phyloP scores from a whole-genome alignment of 2,797 vertebrate species.

The Sebastes vulpes region DNA sequence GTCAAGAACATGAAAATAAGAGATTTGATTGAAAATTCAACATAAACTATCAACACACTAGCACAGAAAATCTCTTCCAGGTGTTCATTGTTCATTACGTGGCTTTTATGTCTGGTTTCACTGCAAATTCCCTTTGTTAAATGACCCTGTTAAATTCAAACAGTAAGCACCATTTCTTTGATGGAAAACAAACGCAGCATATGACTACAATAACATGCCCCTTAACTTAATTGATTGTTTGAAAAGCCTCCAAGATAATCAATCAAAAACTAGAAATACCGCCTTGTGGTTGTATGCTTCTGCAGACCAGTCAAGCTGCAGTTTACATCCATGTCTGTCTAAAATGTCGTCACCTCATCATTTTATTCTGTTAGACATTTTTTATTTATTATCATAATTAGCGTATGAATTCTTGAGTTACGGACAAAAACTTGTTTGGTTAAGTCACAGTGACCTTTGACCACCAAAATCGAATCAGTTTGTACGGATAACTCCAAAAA shows the following conservation, averaged over 20 bases:
- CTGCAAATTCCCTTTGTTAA: not conserved
- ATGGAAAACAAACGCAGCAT: not conserved
- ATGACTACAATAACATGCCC: not conserved
- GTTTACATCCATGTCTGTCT: too few species aligned
- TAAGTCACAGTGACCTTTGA: too few species aligned
- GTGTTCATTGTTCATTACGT: not conserved
- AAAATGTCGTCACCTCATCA: too few species aligned
- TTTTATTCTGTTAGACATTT: too few species aligned
- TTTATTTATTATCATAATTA: too few species aligned
- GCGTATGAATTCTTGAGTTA: too few species aligned
- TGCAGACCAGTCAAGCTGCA: too few species aligned
- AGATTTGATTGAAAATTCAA: not conserved
- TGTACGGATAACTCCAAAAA: too few species aligned
- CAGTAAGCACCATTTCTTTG: not conserved
- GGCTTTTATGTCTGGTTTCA: not conserved
- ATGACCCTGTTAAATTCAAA: not conserved
- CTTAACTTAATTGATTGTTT: not conserved
- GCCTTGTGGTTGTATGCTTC: too few species aligned
- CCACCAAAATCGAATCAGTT: too few species aligned
- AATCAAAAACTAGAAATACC: not conserved
- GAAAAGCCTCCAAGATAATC: not conserved
- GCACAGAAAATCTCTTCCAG: not conserved
- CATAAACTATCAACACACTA: not conserved
- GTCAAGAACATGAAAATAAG: not conserved
- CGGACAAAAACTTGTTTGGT: rapidly evolving